Conservation (phyloP, 2,797 vertebrate genomes). For the Spatula versicolor region DNA sequence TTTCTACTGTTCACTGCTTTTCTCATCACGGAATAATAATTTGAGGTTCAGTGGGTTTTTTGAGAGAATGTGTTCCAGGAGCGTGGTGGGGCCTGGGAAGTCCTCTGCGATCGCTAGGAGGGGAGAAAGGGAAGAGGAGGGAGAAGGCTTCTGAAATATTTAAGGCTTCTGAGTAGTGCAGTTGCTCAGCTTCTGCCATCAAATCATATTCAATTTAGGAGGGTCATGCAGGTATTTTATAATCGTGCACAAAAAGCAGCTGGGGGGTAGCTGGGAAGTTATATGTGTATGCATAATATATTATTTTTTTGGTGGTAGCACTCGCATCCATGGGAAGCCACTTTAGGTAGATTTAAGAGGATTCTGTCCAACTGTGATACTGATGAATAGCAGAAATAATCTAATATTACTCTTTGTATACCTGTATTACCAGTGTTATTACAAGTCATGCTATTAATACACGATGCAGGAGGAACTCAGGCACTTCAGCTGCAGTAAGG, state of each 20-base stretch:
- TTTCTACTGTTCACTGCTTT: conserved; percentile 66
- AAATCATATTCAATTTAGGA: conserved; percentile 48
- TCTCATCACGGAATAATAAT: conserved; percentile 60
- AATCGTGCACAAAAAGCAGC: conserved; percentile 47
- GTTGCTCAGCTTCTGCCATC: conserved; percentile 57
- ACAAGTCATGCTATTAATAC: neutral
- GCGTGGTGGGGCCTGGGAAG: neutral
- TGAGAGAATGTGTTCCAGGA: conserved; percentile 56
- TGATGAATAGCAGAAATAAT: conserved; percentile 68
- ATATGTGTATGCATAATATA: conserved; percentile 4
- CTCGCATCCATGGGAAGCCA: conserved; percentile 54
- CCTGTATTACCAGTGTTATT: neutral
- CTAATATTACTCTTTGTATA: conserved; percentile 54
- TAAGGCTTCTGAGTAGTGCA: conserved; percentile 6
- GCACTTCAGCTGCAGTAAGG: neutral
- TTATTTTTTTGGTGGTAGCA: conserved; percentile 51
- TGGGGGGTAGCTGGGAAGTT: conserved; percentile 41
- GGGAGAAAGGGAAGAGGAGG: conserved; percentile 28
- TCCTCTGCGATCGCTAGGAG: neutral
- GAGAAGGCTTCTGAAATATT: conserved; percentile 53
- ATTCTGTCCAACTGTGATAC: conserved; percentile 36
- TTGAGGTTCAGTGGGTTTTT: conserved; percentile 58
- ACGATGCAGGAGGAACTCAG: neutral
- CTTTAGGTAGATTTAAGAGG: conserved; percentile 63
- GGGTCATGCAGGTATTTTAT: conserved; percentile 45